These are phyloP conservation scores for Orchesella flavescens DNA, from an alignment of 2,888 invertebrate species.

Conservation along the genomic window DNA sequence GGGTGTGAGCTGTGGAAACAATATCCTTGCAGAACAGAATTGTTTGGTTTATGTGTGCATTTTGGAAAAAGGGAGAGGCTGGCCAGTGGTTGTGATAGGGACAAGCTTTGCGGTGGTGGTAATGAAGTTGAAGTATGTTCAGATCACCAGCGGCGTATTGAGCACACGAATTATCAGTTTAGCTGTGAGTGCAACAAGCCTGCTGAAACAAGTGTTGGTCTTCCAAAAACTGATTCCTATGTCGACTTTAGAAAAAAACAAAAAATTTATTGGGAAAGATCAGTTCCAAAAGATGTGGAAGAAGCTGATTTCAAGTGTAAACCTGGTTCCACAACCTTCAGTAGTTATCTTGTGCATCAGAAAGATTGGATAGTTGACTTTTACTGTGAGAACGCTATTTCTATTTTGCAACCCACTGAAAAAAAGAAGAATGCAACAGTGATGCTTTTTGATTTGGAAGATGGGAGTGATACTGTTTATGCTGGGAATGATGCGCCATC, in stretches of 20 bases:
- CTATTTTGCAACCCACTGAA: neutral
- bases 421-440: neutral
- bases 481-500: neutral
- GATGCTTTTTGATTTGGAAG: constrained; percentile 26
- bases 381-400: constrained; percentile 38
- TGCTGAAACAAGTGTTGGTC: neutral
- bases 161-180: no score
- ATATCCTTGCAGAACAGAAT: no score
- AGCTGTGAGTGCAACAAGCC: no score
- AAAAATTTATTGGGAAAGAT: neutral
- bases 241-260: constrained; percentile 2
- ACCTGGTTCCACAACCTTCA: neutral
- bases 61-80: no score
- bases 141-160: no score
- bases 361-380: neutral
- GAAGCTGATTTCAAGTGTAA: constrained; percentile 1
- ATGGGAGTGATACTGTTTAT: constrained; percentile 30
- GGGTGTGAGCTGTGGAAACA: no score
- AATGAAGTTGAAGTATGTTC: no score
- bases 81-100: no score
- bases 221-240: neutral
- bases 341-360: neutral
- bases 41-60: no score
- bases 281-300: constrained; percentile 4
- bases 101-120: no score